Conservation (phyloP, 2,888 invertebrate genomes). For the Antitype chi region DNA sequence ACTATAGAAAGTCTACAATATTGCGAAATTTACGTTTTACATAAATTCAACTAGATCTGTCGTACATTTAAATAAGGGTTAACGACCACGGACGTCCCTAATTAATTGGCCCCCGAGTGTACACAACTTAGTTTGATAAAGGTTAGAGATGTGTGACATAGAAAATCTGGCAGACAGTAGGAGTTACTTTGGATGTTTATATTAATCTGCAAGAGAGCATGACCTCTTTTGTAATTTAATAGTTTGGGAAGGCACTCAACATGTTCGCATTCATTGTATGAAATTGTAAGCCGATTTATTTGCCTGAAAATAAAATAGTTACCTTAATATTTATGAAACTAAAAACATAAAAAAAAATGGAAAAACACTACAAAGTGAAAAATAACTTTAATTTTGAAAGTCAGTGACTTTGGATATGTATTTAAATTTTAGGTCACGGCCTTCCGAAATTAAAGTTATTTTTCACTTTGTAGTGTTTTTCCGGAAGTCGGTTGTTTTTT, state of each 20-base stretch:
- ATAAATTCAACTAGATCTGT: conserved; percentile 19
- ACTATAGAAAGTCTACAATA: conserved; percentile 37
- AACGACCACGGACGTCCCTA: conserved; percentile 10
- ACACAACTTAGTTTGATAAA: conserved; percentile 42
- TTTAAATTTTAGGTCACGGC: too few species aligned
- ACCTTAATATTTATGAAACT: neutral
- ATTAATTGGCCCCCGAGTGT: conserved; percentile 42
- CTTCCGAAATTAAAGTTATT: too few species aligned
- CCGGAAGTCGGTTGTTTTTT: too few species aligned
- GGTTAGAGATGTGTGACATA: conserved; percentile 31
- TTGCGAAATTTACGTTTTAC: conserved; percentile 24
- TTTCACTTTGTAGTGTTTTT: too few species aligned
- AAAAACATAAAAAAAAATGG: too few species aligned
- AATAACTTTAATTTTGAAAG: too few species aligned
- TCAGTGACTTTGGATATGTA: too few species aligned
- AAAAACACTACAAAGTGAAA: too few species aligned
- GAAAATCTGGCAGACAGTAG: conserved; percentile 27
- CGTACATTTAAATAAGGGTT: conserved; percentile 15
- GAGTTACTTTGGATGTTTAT: conserved; percentile 14
- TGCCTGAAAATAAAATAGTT: neutral
- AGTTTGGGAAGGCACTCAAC: conserved; percentile 2
- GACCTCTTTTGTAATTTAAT: conserved; percentile 18
- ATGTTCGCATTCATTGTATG: neutral
- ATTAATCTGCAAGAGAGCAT: conserved; percentile 26
- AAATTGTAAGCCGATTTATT: neutral